These are phyloP conservation scores for Empidonax alnorum DNA, from an alignment of 2,113 vertebrate genomes.

Conservation along the genomic window DNA sequence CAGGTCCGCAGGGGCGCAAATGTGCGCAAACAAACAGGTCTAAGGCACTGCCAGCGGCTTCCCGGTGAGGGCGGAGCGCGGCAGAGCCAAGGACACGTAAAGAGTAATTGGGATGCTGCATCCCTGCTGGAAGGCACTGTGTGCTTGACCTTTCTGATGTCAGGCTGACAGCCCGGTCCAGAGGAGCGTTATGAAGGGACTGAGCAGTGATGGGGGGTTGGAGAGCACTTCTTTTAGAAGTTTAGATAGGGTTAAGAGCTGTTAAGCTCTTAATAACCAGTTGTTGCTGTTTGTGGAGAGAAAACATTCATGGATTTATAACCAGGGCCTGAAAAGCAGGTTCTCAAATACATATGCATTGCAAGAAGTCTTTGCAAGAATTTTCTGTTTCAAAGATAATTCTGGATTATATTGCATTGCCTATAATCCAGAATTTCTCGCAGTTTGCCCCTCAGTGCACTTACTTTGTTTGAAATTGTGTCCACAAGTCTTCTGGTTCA, in stretches of 20 bases:
- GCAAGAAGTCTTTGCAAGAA: background rate
- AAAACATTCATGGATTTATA: background rate
- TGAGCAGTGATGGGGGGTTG: no score
- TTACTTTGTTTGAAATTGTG: background rate
- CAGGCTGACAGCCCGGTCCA: rapidly evolving
- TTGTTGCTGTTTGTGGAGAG: background rate
- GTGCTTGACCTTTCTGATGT: rapidly evolving
- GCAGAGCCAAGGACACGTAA: rapidly evolving
- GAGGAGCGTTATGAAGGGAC: rapidly evolving
- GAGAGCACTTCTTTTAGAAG: rapidly evolving
- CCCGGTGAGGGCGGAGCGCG: no score
- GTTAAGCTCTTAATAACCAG: rapidly evolving
- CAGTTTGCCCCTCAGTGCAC: rapidly evolving
- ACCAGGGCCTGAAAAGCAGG: background rate
- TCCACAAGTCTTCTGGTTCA: rapidly evolving
- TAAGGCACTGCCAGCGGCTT: rapidly evolving
- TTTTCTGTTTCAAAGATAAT: background rate
- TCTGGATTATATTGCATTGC: background rate
- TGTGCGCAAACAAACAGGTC: background rate
- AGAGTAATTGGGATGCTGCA: rapidly evolving
- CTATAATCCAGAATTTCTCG: background rate
- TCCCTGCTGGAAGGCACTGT: rapidly evolving
- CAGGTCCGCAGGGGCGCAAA: rapidly evolving
- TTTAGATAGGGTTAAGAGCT: rapidly evolving
- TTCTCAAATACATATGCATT: rapidly evolving